Evolutionary conservation across 2,113 vertebrate species (phyloP), one percentile per base, ranked within the genome.

Genomic region (Chloropsis hardwickii): DNA sequence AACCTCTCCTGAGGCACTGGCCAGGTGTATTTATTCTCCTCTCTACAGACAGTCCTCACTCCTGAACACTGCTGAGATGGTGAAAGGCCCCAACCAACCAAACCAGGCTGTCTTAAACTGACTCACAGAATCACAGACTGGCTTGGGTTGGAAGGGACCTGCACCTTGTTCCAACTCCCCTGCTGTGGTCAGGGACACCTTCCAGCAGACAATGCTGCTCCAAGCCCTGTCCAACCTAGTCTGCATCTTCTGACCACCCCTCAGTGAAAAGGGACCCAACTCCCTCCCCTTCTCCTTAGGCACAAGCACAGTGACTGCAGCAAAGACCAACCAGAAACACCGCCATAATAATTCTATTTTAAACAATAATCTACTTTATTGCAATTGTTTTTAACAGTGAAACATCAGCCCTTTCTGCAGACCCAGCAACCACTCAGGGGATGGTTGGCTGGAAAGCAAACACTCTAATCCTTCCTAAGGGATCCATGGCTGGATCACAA

Each of bases 191-290:
- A 73, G 37, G 23, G 37, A 51, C 28, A 29, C 33, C 24, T 74
- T 25, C 28, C 53, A 74, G 33, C 0, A n/a, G 10, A 16, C 4
- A 12, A 11, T 2, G 33, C 0, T 66, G 37, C 33, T n/a, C 69
- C 28, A 28, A n/a, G 40, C 44, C 37, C 77, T 33, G 51, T 9
- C 51, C 44, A 58, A 4, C 22, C 28, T 3, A 9, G 18, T 6
- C 44, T 67, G 53, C 53, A 44, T 22, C 83, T 51, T 11, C 39
- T 31, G 51, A 35, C 2, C 40, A 27, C 13, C 21, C n/a, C 47
- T 33, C 53, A 12, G 47, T 2, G 28, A 23, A 39, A n/a, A 28
- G 61, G 9, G 19, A 27, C 51, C 7, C 4, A 12, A 1, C 22
- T 66, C 13, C 71, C 53, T 19, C 22, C n/a, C 10, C 18, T 22